These are phyloP conservation scores for Neolamprologus falcicula DNA, from an alignment of 2,113 vertebrate genomes.

Conservation along the genomic window DNA sequence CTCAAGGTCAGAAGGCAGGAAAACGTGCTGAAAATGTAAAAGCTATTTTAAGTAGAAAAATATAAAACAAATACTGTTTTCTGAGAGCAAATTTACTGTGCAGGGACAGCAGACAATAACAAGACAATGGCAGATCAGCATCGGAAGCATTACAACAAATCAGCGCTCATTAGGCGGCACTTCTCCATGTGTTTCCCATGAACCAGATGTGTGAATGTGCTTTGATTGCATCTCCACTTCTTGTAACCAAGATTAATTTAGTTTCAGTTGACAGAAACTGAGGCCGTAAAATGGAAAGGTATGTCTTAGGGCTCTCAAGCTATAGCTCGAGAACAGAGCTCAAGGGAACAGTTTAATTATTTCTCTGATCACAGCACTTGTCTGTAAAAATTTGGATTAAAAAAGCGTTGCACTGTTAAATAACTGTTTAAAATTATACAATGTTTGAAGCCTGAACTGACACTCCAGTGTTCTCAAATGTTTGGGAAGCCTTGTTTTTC, in stretches of 20 bases:
- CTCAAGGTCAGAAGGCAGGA: not conserved
- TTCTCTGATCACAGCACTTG: not conserved
- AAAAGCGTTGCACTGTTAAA: not conserved
- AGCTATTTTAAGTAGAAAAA: not conserved
- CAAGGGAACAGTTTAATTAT: not conserved
- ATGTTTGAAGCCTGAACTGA: not conserved
- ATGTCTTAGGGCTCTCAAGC: not conserved
- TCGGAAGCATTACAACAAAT: not conserved
- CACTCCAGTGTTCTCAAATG: not conserved
- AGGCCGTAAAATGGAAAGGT: not conserved
- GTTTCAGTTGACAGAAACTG: not conserved
- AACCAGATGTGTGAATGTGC: slow-evolving; percentile 4
- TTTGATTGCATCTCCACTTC: not conserved
- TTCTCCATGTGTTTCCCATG: not conserved
- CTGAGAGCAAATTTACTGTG: accelerated
- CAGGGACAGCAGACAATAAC: not conserved
- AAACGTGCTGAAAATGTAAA: not conserved
- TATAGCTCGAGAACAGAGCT: not conserved
- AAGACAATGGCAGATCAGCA: not conserved
- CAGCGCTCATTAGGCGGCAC: not conserved
- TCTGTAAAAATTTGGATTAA: not conserved
- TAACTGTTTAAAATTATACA: not conserved
- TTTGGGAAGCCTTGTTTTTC: not conserved
- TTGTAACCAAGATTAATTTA: not conserved
- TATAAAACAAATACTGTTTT: not conserved